These are phyloP conservation scores for Apodemus sylvaticus DNA, from an alignment of 2,113 vertebrate species.

Conservation along the genomic window DNA sequence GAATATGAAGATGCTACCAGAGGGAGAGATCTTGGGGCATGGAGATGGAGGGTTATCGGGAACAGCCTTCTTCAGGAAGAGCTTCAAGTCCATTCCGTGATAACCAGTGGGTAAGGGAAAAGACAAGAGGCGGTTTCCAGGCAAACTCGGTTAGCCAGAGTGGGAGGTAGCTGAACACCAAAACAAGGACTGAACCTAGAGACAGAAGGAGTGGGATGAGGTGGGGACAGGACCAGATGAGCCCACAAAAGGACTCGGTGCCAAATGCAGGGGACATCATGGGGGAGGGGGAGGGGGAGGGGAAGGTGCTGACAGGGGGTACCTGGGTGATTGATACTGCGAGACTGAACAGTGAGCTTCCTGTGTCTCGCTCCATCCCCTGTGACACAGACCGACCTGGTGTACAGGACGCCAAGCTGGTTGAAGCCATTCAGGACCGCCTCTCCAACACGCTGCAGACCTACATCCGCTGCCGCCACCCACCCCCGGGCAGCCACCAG, in stretches of 20 bases:
- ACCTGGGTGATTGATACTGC: background rate
- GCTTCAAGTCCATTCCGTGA: background rate
- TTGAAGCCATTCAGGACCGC: slow-evolving; percentile 94
- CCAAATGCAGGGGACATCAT: background rate
- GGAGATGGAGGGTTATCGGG: background rate
- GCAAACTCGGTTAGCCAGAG: background rate
- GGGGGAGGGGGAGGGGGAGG: background rate
- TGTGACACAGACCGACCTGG: slow-evolving; percentile 91
- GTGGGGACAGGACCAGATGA: background rate
- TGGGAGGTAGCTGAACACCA: accelerated
- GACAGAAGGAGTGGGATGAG: background rate
- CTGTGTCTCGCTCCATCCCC: background rate
- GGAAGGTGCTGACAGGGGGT: background rate
- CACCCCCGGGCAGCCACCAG: slow-evolving; percentile 88
- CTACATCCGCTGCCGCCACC: slow-evolving; percentile 94
- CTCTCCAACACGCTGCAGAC: slow-evolving; percentile 95
- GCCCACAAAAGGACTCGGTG: background rate
- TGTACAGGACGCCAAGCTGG: slow-evolving; percentile 91
- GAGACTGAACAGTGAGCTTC: background rate
- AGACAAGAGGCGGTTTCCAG: background rate
- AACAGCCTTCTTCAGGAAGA: background rate
- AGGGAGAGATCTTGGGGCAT: background rate
- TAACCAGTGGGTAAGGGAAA: background rate
- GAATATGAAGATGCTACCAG: background rate
- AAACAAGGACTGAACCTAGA: background rate